Percentiles rank a stretch among this genome's conserved stretches.
These are phyloP conservation scores for Dryobota labecula DNA, from an alignment of 2,888 invertebrate species.

Conservation along the genomic window DNA sequence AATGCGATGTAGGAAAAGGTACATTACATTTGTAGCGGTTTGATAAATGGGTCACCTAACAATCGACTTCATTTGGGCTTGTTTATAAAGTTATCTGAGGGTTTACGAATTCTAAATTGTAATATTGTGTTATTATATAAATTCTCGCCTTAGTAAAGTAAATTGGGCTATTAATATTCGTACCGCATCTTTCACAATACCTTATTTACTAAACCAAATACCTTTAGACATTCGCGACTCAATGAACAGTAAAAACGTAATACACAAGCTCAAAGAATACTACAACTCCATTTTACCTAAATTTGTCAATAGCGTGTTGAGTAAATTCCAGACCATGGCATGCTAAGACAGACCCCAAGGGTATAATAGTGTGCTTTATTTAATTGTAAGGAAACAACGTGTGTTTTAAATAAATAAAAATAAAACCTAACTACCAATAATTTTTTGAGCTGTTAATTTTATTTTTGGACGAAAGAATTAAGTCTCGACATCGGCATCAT, in stretches of 20 bases:
- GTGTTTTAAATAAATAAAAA: no score
- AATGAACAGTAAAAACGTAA: no score
- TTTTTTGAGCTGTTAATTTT: not conserved
- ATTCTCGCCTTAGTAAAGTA: not conserved
- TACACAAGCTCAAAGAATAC: no score
- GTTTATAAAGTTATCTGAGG: constrained; percentile 37
- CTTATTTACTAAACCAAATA: no score
- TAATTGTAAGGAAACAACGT: no score
- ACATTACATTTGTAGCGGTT: constrained; percentile 43
- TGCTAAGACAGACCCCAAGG: no score
- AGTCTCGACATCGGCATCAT: not conserved
- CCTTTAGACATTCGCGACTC: no score
- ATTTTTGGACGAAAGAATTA: not conserved
- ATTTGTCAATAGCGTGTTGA: no score
- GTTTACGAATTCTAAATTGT: constrained; percentile 16
- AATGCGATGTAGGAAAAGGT: constrained; percentile 23
- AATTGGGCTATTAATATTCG: not conserved
- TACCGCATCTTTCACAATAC: no score
- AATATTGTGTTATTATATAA: constrained; percentile 24
- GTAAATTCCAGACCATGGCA: no score
- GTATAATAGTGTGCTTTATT: no score
- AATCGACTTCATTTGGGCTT: constrained; percentile 47
- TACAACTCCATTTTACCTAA: no score
- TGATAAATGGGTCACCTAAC: constrained; percentile 53
- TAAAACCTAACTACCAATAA: not conserved